phyloP scores from a whole-genome alignment of 2,888 invertebrate species.

The Nasonia oneida region DNA sequence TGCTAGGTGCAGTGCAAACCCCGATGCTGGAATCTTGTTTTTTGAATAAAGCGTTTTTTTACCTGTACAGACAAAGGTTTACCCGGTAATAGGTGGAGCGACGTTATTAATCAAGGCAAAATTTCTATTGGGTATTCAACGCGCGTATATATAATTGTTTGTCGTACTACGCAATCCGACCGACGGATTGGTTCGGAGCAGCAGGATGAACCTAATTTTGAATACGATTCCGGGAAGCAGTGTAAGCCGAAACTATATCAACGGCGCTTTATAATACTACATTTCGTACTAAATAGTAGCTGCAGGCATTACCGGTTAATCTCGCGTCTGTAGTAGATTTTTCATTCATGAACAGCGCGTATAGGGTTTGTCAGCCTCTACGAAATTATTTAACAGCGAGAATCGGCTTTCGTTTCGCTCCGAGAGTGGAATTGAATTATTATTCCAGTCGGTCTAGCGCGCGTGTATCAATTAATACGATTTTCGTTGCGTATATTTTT shows the following conservation, averaged over 20 bases:
- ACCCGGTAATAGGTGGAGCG: too few relatives aligned
- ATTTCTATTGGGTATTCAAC: too few relatives aligned
- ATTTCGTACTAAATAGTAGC: neutral
- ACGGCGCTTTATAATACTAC: neutral
- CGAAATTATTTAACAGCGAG: constrained; percentile 6
- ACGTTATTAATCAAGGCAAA: too few relatives aligned
- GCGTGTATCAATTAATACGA: neutral
- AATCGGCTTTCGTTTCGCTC: constrained; percentile 4
- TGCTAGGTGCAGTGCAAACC: too few relatives aligned
- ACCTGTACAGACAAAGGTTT: too few relatives aligned
- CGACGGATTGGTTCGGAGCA: too few relatives aligned
- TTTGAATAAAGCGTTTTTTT: too few relatives aligned
- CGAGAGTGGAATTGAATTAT: neutral
- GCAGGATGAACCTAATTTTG: neutral
- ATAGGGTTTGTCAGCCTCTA: neutral
- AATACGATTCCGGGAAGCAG: neutral
- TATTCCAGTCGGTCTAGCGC: neutral
- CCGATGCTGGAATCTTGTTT: too few relatives aligned
- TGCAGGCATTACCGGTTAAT: constrained; percentile 8
- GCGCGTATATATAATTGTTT: too few relatives aligned
- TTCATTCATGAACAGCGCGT: constrained; percentile 6
- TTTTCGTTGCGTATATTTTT: neutral
- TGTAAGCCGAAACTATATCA: neutral
- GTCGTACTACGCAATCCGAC: too few relatives aligned
- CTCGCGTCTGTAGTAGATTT: neutral